These are phyloP conservation scores for Coenonympha arcania DNA, from an alignment of 2,888 invertebrate genomes.

Conservation along the genomic window DNA sequence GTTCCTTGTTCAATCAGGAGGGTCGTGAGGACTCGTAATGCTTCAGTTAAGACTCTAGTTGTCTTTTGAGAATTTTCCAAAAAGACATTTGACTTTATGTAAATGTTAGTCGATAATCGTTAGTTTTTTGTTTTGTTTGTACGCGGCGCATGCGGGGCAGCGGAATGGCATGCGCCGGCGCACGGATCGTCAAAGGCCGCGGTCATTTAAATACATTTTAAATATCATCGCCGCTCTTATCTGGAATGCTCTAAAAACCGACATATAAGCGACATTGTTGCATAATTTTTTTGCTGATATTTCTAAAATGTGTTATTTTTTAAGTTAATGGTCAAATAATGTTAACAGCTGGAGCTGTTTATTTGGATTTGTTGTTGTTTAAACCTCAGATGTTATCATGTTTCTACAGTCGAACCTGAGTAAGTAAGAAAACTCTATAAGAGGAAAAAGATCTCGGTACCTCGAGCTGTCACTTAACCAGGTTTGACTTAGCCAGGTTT, in stretches of 20 bases:
- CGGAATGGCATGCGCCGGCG: background rate
- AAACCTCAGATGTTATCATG: too few relatives aligned
- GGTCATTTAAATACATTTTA: conserved; percentile 32
- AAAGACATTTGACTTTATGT: conserved; percentile 2
- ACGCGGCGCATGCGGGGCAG: background rate
- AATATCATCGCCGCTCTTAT: conserved; percentile 49
- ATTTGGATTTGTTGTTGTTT: too few relatives aligned
- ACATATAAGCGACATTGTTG: background rate
- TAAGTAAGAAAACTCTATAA: too few relatives aligned
- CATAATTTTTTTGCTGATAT: background rate
- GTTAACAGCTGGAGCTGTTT: too few relatives aligned
- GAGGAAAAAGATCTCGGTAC: too few relatives aligned
- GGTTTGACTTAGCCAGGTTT: too few relatives aligned
- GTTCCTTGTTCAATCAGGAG: too few relatives aligned
- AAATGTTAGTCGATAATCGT: conserved; percentile 5
- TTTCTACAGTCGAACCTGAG: too few relatives aligned
- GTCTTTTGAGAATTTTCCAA: too few relatives aligned
- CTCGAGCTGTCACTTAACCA: too few relatives aligned
- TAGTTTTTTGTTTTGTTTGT: background rate
- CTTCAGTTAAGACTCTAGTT: too few relatives aligned
- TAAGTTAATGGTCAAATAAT: background rate
- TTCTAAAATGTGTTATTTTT: background rate
- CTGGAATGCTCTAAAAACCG: conserved; percentile 28
- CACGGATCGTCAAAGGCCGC: conserved; percentile 19
- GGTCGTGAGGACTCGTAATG: too few relatives aligned